Percentiles rank a stretch among this genome's conserved stretches.
Conservation (phyloP, 2,797 vertebrate species). For the Rhinichthys osculus region DNA sequence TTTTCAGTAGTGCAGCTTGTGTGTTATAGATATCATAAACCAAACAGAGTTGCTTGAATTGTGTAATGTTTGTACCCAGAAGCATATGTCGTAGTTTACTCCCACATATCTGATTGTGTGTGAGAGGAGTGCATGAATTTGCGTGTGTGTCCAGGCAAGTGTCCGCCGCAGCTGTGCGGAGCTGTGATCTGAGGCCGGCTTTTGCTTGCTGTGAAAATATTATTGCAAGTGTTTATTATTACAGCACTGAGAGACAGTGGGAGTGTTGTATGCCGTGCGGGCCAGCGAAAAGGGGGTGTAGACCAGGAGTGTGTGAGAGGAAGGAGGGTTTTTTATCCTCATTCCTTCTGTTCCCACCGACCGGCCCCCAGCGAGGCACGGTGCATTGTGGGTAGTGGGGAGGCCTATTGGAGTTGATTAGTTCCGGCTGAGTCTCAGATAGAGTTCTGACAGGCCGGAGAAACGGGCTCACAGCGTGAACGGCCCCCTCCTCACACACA, state of each 20-base stretch:
- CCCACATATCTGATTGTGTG: slow-evolving; percentile 48
- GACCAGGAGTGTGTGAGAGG: slow-evolving; percentile 56
- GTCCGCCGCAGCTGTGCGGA: slow-evolving; percentile 73
- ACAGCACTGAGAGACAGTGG: slow-evolving; percentile 83
- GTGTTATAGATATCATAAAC: not conserved
- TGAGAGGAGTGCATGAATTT: slow-evolving; percentile 60
- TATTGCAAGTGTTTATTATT: slow-evolving; percentile 89
- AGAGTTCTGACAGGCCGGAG: slow-evolving; percentile 96
- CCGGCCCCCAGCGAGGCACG: slow-evolving; percentile 75
- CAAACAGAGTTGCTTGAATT: not conserved
- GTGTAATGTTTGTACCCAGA: slow-evolving; percentile 29
- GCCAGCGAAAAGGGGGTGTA: slow-evolving; percentile 64
- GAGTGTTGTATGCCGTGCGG: slow-evolving; percentile 78
- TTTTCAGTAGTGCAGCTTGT: slow-evolving; percentile 5
- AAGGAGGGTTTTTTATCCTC: slow-evolving; percentile 25
- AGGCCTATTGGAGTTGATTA: slow-evolving; percentile 98
- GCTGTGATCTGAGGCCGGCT: slow-evolving; percentile 81
- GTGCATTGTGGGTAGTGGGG: slow-evolving; percentile 88
- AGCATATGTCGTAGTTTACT: slow-evolving; percentile 48
- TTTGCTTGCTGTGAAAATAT: slow-evolving; percentile 86
- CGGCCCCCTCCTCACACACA: slow-evolving; percentile 57
- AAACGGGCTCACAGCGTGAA: slow-evolving; percentile 86
- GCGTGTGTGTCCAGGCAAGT: slow-evolving; percentile 61
- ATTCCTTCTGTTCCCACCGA: slow-evolving; percentile 75
- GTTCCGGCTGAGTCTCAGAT: slow-evolving; percentile 98